A percentile compares a stretch with the other conserved stretches of the same genome.
These are phyloP conservation scores for Rambutsinella grinnellia DNA, from an alignment of 2,888 invertebrate genomes.

Conservation along the genomic window DNA sequence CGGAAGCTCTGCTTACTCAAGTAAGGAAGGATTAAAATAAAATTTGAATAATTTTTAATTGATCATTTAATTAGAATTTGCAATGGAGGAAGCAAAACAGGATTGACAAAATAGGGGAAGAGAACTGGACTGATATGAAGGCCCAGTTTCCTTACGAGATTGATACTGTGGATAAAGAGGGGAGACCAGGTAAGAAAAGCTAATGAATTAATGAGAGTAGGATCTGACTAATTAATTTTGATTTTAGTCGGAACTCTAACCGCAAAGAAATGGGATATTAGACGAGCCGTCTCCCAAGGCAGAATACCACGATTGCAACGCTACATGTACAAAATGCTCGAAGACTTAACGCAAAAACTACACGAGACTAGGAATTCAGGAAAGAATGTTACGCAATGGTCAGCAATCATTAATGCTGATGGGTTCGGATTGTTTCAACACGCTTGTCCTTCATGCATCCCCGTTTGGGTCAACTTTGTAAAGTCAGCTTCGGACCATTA, in stretches of 20 bases:
- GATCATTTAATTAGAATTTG: conserved; percentile 16
- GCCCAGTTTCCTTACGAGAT: conserved; percentile 21
- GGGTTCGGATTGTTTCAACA: conserved; percentile 17
- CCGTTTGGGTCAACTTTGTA: conserved; percentile 34
- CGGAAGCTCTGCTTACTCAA: conserved; percentile 25
- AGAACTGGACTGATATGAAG: conserved; percentile 28
- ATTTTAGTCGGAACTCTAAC: conserved; percentile 24
- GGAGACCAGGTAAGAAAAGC: conserved; percentile 15
- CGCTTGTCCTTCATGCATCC: conserved; percentile 26
- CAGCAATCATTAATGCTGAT: conserved; percentile 28
- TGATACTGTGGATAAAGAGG: conserved; percentile 16
- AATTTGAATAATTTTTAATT: background rate
- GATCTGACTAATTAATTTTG: background rate
- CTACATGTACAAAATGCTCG: conserved; percentile 43
- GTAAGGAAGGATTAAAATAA: background rate
- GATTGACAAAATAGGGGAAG: conserved; percentile 14
- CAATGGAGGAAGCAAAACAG: conserved; percentile 33
- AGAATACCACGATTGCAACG: conserved; percentile 23
- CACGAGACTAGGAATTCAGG: conserved; percentile 8
- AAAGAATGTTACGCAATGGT: conserved; percentile 27
- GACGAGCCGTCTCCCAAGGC: conserved; percentile 25
- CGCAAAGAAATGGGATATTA: conserved; percentile 27
- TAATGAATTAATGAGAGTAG: too few species aligned
- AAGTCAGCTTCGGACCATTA: conserved; percentile 27
- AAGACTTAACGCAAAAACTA: conserved; percentile 17